Evolutionary conservation across 2,113 vertebrate species (phyloP).

Genomic region (Ameiurus melas): DNA sequence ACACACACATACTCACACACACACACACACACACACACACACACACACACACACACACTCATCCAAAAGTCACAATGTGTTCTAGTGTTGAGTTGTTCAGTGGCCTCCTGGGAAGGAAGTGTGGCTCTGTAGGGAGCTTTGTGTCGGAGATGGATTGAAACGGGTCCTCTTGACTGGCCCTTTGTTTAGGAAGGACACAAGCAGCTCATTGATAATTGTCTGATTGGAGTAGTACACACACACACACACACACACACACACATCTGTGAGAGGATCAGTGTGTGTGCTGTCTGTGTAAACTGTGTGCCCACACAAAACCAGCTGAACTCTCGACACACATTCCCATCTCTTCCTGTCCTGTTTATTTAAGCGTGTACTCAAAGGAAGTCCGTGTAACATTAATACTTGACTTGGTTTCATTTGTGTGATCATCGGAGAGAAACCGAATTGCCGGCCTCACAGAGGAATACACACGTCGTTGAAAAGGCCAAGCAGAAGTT

Average conservation of each 20-base stretch:
- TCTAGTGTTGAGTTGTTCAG: not conserved
- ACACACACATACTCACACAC: not conserved
- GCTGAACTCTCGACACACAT: not conserved
- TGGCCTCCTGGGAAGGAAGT: slow-evolving; percentile 49
- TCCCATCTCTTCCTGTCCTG: slow-evolving; percentile 1
- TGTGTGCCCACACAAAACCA: not conserved
- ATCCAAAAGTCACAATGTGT: not conserved
- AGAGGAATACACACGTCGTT: not conserved
- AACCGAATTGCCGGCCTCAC: not conserved
- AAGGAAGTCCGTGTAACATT: not conserved
- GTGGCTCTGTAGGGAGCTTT: slow-evolving; percentile 40
- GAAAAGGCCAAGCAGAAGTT: not conserved
- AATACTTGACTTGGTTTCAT: not conserved
- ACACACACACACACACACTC: not conserved
- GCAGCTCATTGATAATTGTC: slow-evolving; percentile 47
- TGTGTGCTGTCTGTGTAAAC: not conserved
- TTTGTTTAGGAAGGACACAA: slow-evolving; percentile 49
- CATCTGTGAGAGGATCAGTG: not conserved
- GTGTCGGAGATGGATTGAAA: slow-evolving; percentile 42
- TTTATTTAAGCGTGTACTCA: slow-evolving; percentile 31
- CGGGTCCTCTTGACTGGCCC: slow-evolving; percentile 34
- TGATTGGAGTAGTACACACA: slow-evolving; percentile 38
- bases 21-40: not conserved
- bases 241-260: not conserved
- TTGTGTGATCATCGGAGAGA: not conserved